Evolutionary conservation across 37 sponge, comb jelly and placozoan species (phyloP).

Genomic region (Tethya wilhelma): DNA sequence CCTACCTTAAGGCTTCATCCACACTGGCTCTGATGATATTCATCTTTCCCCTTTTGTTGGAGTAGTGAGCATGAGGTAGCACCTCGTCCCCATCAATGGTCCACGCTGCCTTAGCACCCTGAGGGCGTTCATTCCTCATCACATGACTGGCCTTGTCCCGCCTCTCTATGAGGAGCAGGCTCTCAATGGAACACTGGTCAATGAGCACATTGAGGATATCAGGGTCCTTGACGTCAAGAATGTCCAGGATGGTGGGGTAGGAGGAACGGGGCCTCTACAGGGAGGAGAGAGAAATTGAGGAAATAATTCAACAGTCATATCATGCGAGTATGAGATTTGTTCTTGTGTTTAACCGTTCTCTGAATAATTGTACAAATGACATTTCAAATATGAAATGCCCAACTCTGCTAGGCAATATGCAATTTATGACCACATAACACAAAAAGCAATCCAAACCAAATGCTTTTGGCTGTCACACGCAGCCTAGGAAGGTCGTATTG

Average conservation of each 20-base stretch:
- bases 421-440: too few relatives aligned
- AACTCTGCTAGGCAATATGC: too few relatives aligned
- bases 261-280: conserved; percentile 31
- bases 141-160: conserved; percentile 39
- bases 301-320: too few relatives aligned
- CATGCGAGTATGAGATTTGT: too few relatives aligned
- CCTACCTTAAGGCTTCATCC: conserved; percentile 27
- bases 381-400: too few relatives aligned
- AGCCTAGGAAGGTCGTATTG: too few relatives aligned
- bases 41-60: conserved; percentile 40
- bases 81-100: conserved; percentile 53
- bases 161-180: conserved; percentile 41
- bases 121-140: conserved; percentile 23
- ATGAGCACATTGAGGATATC: conserved; percentile 75
- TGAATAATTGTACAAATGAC: too few relatives aligned
- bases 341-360: too few relatives aligned
- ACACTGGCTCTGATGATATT: conserved; percentile 46
- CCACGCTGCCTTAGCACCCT: conserved; percentile 25
- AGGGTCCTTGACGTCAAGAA: conserved; percentile 59
- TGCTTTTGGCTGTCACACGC: too few relatives aligned
- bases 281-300: too few relatives aligned
- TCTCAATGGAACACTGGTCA: conserved; percentile 57
- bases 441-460: too few relatives aligned
- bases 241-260: conserved; percentile 75
- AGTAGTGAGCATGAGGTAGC: conserved; percentile 29